phyloP scores from a whole-genome alignment of 2,888 invertebrate genomes.

The Philereme vetulata region DNA sequence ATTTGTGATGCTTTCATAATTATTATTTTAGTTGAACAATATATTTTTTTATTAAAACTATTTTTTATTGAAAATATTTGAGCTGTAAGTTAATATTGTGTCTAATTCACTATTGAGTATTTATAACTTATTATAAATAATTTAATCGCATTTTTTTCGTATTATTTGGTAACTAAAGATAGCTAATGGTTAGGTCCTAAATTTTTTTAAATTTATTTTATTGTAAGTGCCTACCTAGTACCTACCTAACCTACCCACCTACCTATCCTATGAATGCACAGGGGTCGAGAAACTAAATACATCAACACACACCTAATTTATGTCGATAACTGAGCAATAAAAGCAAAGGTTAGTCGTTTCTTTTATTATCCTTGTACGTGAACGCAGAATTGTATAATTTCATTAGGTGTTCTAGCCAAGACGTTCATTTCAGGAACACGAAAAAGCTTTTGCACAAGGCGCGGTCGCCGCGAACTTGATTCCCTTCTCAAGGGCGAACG shows the following conservation, averaged over 20 bases:
- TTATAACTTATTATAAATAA: background rate
- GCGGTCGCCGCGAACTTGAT: slow-evolving; percentile 43
- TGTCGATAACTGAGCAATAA: slow-evolving; percentile 24
- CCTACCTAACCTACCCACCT: too few relatives aligned
- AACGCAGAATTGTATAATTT: slow-evolving; percentile 19
- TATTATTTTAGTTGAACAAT: too few relatives aligned
- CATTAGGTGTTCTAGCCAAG: slow-evolving; percentile 10
- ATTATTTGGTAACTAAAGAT: background rate
- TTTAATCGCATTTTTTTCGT: background rate
- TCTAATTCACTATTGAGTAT: background rate
- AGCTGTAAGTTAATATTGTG: background rate
- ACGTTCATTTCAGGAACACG: slow-evolving; percentile 25
- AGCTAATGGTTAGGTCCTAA: background rate
- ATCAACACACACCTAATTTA: slow-evolving; percentile 8
- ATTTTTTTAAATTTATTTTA: background rate
- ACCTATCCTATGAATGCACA: background rate
- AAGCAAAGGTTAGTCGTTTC: slow-evolving; percentile 5
- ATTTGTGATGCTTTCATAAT: too few relatives aligned
- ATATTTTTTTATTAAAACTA: too few relatives aligned
- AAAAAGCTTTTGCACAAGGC: slow-evolving; percentile 35
- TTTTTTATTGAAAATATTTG: too few relatives aligned
- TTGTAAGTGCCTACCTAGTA: background rate
- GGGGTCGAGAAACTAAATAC: slow-evolving; percentile 1
- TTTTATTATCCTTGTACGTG: slow-evolving; percentile 15
- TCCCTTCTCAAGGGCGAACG: slow-evolving; percentile 60